A percentile compares a stretch with the other conserved stretches of the same genome.
phyloP scores from a whole-genome alignment of 1,140 invertebrate genomes.

The Antheraea pernyi region DNA sequence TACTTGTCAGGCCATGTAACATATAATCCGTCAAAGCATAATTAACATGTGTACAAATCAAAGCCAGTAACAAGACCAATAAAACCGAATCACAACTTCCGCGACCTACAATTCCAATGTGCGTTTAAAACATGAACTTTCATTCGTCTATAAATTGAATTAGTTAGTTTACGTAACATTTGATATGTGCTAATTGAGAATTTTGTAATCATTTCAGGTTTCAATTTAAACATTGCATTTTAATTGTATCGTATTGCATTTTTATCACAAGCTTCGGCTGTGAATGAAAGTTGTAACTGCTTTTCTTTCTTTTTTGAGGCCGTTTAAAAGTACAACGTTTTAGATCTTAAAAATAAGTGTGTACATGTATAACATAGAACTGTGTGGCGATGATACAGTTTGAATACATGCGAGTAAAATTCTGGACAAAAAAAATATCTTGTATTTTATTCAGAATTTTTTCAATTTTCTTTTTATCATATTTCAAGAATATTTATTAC shows the following conservation, averaged over 20 bases:
- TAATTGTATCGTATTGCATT: neutral
- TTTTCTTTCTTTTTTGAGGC: too few species aligned
- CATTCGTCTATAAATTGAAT: slow-evolving; percentile 13
- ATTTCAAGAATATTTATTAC: too few species aligned
- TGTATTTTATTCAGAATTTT: too few species aligned
- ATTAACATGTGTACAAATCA: neutral
- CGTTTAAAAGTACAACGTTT: too few species aligned
- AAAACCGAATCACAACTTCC: slow-evolving; percentile 5
- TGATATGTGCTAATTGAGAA: slow-evolving; percentile 2
- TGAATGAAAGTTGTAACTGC: too few species aligned
- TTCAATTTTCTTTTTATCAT: too few species aligned
- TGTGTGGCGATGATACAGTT: too few species aligned
- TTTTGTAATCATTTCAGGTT: slow-evolving; percentile 9
- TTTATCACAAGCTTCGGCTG: neutral
- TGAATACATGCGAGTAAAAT: too few species aligned
- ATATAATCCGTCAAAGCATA: neutral
- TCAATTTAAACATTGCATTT: slow-evolving; percentile 10
- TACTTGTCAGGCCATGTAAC: neutral
- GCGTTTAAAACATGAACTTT: slow-evolving; percentile 3
- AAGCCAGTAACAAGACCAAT: neutral
- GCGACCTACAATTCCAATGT: slow-evolving; percentile 11
- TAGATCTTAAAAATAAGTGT: too few species aligned
- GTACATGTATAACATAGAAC: too few species aligned
- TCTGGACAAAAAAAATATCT: too few species aligned
- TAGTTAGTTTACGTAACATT: slow-evolving; percentile 9